Evolutionary conservation across 2,113 vertebrate species (phyloP).

Genomic region (Illadopsis cleaveri): DNA sequence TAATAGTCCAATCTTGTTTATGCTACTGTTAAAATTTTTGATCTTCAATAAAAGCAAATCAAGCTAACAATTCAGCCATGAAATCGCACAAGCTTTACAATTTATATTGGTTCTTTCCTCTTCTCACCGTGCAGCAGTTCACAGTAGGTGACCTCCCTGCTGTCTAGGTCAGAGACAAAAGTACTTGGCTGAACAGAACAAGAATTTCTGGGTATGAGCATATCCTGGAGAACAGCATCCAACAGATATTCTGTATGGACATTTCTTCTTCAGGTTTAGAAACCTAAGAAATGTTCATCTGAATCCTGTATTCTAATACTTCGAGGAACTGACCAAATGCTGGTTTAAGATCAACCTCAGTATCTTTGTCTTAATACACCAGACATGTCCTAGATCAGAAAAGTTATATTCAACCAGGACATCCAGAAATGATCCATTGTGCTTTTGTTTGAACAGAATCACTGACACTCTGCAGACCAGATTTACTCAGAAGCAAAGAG

Average conservation of each 20-base stretch:
- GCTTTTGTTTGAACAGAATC: neutral
- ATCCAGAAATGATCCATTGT: neutral
- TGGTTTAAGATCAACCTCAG: neutral
- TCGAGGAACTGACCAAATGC: neutral
- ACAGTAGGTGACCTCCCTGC: neutral
- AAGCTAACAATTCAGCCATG: neutral
- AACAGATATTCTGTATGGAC: neutral
- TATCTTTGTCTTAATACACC: neutral
- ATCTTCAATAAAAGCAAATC: slow-evolving; percentile 6
- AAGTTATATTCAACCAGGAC: neutral
- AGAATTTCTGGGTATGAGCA: neutral
- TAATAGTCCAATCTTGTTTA: slow-evolving; percentile 1
- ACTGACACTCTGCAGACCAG: neutral
- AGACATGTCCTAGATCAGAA: neutral
- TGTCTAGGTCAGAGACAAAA: neutral
- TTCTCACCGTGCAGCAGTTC: neutral
- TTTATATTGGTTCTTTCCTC: neutral
- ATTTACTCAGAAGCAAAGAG: neutral
- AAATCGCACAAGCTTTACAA: neutral
- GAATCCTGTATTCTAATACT: neutral
- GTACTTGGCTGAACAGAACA: neutral
- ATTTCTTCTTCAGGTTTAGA: neutral
- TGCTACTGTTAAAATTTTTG: neutral
- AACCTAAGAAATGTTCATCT: neutral
- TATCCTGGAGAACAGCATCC: neutral